A percentile compares a stretch with the other conserved stretches of the same genome.
These are phyloP conservation scores for Grammomys dolichurus DNA, from an alignment of 2,113 vertebrate genomes.

Conservation along the genomic window DNA sequence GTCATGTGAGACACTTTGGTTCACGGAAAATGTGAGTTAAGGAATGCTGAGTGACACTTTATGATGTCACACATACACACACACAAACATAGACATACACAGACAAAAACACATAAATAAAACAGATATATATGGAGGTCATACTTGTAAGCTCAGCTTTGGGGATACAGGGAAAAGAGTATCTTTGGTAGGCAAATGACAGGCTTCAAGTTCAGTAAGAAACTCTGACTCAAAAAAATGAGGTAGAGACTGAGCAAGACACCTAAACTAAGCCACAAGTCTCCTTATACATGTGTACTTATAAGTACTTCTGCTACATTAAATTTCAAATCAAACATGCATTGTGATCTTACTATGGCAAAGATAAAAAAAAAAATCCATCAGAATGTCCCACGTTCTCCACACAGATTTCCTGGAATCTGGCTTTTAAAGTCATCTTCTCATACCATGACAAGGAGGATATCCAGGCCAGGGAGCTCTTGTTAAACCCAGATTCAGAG, in stretches of 20 bases:
- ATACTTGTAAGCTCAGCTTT: neutral
- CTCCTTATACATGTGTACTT: neutral
- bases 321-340: slow-evolving; percentile 57
- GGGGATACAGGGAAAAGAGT: neutral
- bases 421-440: slow-evolving; percentile 47
- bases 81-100: no score
- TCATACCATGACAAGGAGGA: neutral
- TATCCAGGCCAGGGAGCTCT: slow-evolving; percentile 24
- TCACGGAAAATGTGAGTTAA: no score
- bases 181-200: neutral
- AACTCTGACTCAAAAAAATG: neutral
- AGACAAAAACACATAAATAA: no score
- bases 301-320: neutral
- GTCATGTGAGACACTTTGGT: no score
- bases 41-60: no score
- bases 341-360: slow-evolving; percentile 7
- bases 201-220: neutral
- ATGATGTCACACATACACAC: no score
- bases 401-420: neutral
- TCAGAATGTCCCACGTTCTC: neutral
- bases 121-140: neutral
- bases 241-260: neutral
- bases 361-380: neutral
- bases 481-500: slow-evolving; percentile 21
- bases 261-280: neutral